Evolutionary conservation across 2,797 vertebrate genomes (phyloP).

Genomic region (Melanotaenia nigrans): DNA sequence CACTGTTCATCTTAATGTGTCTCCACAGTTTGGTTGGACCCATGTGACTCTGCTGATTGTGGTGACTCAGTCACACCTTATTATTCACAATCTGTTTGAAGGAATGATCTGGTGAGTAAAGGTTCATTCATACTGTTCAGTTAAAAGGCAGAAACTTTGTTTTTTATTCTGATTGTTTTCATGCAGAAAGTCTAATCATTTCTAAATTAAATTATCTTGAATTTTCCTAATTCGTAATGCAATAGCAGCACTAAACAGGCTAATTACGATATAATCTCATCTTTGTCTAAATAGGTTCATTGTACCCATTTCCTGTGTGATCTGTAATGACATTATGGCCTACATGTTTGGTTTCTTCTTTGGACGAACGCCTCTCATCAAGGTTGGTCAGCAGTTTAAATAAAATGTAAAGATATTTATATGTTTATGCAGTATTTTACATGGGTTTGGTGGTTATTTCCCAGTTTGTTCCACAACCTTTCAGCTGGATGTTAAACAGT

Average conservation of each 20-base stretch:
- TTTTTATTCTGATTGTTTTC: background rate
- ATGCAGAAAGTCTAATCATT: background rate
- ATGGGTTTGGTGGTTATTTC: fast-evolving
- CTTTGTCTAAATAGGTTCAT: conserved; percentile 88
- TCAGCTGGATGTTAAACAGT: background rate
- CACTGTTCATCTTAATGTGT: background rate
- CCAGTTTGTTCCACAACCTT: background rate
- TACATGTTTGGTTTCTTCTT: conserved; percentile 99
- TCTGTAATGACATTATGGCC: conserved; percentile 99
- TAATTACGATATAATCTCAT: background rate
- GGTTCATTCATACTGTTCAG: background rate
- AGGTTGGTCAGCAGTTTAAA: conserved; percentile 80
- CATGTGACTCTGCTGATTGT: conserved; percentile 97
- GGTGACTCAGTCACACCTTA: conserved; percentile 98
- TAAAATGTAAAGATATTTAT: background rate
- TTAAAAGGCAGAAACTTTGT: background rate
- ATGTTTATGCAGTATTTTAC: background rate
- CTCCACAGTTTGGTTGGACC: conserved; percentile 95
- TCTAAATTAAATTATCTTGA: background rate
- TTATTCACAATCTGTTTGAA: conserved; percentile 99
- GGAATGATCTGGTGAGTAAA: conserved; percentile 96
- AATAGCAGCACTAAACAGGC: background rate
- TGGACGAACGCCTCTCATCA: conserved; percentile 96
- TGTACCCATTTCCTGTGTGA: conserved; percentile 97
- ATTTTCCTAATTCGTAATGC: background rate